Evolutionary conservation across 2,888 invertebrate genomes (phyloP), one percentile per base, ranked within the genome.

Genomic region (Standfussiana lucernea): DNA sequence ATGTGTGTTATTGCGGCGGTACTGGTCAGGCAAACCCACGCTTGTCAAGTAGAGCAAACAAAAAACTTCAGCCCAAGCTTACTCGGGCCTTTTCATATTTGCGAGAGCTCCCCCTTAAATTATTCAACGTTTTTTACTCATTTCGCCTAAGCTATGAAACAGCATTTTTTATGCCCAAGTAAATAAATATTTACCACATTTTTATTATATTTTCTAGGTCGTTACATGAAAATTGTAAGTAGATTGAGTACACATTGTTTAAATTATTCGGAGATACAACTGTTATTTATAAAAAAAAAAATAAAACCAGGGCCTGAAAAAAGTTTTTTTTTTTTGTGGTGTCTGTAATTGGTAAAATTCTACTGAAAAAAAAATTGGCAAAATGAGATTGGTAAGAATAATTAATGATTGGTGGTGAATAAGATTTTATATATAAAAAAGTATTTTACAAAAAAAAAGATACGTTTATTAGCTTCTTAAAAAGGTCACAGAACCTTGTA

Each of bases 81-180:
- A 45, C 13, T 37, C 42, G 62, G 62, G 70, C 61, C 65, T 59
- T 72, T 76, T 62, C 77, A 70, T 61, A 77, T 84, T 75, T 83
- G 72, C 70, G 61, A 66, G 69, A 40, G 76, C 40, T 78, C 40
- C 45, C 75, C 37, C 53, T 72, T 86, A 82, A 82, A 78, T 80
- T 84, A 86, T 84, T 84, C 82, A 84, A 73, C 45, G 71, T 64
- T 78, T 81, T 82, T 71, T 80, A 77, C 83, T 86, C 83, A 73
- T 84, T 77, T 74, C 64, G 78, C 72, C 72, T 78, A 70, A 73
- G 79, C 77, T 53, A 72, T 77, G 75, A 74, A 74, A 67, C 53
- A 69, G 35, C 53, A 75, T 82, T 77, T 82, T 84, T 86, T 83
- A 86, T 80, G 80, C n/a, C 50, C 65, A 47, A 61, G 13, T 79